Evolutionary conservation across 2,113 vertebrate species (phyloP).

Genomic region (Felis catus): DNA sequence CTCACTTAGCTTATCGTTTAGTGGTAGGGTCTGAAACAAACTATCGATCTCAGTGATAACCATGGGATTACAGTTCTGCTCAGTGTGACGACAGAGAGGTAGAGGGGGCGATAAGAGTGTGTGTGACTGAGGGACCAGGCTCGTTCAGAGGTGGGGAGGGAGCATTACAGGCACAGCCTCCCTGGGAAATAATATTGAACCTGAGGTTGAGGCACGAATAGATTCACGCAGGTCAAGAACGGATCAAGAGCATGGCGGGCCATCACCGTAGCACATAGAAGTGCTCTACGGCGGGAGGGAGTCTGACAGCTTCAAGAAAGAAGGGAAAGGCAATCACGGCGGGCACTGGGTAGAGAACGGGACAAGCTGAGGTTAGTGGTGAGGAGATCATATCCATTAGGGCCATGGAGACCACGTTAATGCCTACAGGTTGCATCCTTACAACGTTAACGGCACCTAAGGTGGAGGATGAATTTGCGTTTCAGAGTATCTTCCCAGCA

Average conservation of each 20-base stretch:
- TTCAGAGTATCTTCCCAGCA: not conserved
- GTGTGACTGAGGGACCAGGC: not conserved
- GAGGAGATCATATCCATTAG: not conserved
- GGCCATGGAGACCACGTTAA: not conserved
- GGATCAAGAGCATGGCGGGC: not conserved
- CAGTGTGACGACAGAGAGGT: not conserved
- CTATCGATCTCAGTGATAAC: not conserved
- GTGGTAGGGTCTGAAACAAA: not conserved
- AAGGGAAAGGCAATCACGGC: not conserved
- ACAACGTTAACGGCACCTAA: not conserved
- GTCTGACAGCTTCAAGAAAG: not conserved
- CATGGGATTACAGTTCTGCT: not conserved
- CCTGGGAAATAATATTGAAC: not conserved
- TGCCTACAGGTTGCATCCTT: not conserved
- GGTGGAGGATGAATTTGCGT: not conserved
- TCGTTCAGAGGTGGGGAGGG: not conserved
- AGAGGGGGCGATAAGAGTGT: too few relatives aligned
- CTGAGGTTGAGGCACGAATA: not conserved
- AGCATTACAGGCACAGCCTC: not conserved
- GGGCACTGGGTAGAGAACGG: not conserved
- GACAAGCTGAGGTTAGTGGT: not conserved
- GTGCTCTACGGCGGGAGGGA: not conserved
- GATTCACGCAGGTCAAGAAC: not conserved
- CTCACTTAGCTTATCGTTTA: not conserved
- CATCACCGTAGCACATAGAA: not conserved